Evolutionary conservation across 1,140 invertebrate genomes (phyloP).

Genomic region (Brachionus koreanus): DNA sequence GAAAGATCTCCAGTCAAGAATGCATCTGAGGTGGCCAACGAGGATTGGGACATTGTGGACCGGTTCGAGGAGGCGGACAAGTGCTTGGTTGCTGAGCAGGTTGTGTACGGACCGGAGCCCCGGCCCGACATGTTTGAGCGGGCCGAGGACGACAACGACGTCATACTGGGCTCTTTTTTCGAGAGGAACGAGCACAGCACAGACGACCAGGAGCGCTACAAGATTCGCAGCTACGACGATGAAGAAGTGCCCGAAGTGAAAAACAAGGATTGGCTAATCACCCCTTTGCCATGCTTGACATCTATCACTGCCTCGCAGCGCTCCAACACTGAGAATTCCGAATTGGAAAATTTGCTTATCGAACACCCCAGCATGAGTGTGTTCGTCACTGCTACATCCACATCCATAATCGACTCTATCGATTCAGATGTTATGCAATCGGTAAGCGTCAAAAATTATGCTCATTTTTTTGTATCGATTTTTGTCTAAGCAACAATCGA

Average conservation of each 20-base stretch:
- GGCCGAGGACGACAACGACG: conserved; percentile 17
- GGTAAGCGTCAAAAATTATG: neutral
- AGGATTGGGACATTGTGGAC: conserved; percentile 21
- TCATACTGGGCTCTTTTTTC: conserved; percentile 43
- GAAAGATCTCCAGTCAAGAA: neutral
- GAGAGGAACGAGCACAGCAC: neutral
- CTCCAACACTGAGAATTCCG: conserved; percentile 63
- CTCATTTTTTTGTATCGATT: neutral
- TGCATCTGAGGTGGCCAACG: neutral
- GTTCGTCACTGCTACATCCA: conserved; percentile 60
- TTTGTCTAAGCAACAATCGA: neutral
- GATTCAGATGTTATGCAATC: neutral
- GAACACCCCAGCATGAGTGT: conserved; percentile 82
- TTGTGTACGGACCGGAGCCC: neutral
- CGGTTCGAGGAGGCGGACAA: neutral
- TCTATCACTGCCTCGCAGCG: conserved; percentile 12
- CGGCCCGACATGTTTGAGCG: neutral
- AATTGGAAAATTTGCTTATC: conserved; percentile 75
- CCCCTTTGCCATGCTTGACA: conserved; percentile 19
- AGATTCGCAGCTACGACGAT: neutral
- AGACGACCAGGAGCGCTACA: neutral
- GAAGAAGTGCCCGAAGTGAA: neutral
- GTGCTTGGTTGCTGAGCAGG: neutral
- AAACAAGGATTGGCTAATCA: conserved; percentile 38
- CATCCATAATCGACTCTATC: neutral